Conservation (phyloP, 2,797 vertebrate species). For the Chelonia mydas region DNA sequence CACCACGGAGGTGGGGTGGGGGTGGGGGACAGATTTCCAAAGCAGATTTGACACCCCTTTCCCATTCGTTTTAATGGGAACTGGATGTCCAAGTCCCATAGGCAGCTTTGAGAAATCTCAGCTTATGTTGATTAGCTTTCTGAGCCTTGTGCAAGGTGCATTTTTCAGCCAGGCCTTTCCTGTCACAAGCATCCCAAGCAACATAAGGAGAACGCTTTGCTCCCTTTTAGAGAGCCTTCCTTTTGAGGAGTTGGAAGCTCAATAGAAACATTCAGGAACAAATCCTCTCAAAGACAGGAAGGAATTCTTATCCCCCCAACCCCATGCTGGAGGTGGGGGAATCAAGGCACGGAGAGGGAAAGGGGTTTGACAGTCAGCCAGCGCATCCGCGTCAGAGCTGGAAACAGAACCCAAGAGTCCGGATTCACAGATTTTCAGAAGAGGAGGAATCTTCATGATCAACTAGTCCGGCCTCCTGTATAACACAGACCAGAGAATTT, state of each 20-base stretch:
- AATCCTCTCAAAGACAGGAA: neutral
- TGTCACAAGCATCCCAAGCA: neutral
- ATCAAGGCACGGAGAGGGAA: neutral
- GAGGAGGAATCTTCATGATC: neutral
- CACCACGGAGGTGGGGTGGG: too few species aligned
- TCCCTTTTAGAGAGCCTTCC: neutral
- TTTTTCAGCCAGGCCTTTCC: neutral
- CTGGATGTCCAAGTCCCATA: neutral
- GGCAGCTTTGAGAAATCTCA: neutral
- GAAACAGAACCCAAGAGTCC: neutral
- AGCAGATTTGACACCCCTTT: neutral
- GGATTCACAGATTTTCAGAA: neutral
- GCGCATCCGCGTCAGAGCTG: neutral
- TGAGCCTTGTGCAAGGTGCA: neutral
- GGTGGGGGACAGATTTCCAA: too few species aligned
- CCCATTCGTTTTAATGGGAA: neutral
- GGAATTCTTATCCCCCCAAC: neutral
- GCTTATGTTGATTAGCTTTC: neutral
- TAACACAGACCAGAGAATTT: neutral
- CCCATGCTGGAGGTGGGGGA: neutral
- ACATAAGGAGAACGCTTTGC: neutral
- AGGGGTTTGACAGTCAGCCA: neutral
- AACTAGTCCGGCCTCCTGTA: neutral
- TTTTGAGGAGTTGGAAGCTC: neutral
- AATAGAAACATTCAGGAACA: neutral